Evolutionary conservation across 1,140 invertebrate genomes (phyloP).

Genomic region (Pseudomyrmex concolor): DNA sequence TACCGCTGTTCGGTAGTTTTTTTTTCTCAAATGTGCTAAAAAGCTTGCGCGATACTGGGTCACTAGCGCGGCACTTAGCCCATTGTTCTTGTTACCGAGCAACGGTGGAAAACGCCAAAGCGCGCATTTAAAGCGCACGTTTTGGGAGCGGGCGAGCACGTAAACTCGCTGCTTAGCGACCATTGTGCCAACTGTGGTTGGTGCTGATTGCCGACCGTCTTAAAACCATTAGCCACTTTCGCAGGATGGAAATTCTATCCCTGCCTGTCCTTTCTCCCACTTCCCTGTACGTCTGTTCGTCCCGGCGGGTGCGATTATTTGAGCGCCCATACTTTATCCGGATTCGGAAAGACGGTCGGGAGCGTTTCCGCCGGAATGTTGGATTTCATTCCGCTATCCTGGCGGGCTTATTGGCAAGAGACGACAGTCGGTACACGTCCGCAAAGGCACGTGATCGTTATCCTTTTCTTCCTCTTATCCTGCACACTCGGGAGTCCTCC

Average conservation of each 20-base stretch:
- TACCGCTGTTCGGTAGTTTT: not conserved
- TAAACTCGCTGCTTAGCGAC: slow-evolving; percentile 41
- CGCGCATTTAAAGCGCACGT: slow-evolving; percentile 19
- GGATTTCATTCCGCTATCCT: slow-evolving; percentile 50
- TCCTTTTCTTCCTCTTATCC: slow-evolving; percentile 33
- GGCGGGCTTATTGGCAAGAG: slow-evolving; percentile 61
- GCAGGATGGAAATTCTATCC: slow-evolving; percentile 30
- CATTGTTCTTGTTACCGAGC: not conserved
- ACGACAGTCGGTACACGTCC: slow-evolving; percentile 65
- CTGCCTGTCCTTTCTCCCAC: not conserved
- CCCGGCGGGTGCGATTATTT: slow-evolving; percentile 2
- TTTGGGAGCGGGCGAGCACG: not conserved
- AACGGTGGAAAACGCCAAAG: not conserved
- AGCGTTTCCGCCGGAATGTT: slow-evolving; percentile 53
- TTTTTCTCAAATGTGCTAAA: too few species aligned
- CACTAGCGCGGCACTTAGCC: not conserved
- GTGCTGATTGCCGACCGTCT: slow-evolving; percentile 40
- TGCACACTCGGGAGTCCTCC: not conserved
- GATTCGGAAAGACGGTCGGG: slow-evolving; percentile 38
- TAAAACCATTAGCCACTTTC: slow-evolving; percentile 61
- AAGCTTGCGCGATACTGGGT: too few species aligned
- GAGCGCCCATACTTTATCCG: not conserved
- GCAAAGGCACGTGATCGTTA: slow-evolving; percentile 69
- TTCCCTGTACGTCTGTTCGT: not conserved
- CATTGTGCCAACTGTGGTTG: slow-evolving; percentile 13